A percentile compares a stretch with the other conserved stretches of the same genome.
Evolutionary conservation across 2,797 vertebrate genomes (phyloP).

Genomic region (Buphagus erythrorhynchus): DNA sequence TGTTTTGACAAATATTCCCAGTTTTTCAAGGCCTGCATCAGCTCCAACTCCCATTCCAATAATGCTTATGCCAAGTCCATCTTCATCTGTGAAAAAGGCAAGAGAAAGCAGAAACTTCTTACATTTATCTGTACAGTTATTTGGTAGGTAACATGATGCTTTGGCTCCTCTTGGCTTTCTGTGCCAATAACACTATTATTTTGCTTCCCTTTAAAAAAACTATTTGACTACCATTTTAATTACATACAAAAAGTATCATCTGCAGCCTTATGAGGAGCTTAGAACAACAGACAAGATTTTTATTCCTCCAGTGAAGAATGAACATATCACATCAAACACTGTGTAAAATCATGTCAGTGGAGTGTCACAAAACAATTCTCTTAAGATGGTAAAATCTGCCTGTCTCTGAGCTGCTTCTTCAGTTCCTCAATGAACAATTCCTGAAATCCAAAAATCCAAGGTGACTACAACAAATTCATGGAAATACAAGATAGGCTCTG

Average conservation of each 20-base stretch:
- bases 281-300: neutral
- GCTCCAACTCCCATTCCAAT: conserved; percentile 99
- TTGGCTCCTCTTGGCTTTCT: neutral
- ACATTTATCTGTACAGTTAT: neutral
- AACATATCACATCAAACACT: neutral
- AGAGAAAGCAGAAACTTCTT: neutral
- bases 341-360: neutral
- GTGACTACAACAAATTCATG: neutral
- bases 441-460: neutral
- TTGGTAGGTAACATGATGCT: neutral
- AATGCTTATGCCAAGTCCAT: conserved; percentile 97
- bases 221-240: neutral
- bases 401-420: neutral
- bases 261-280: neutral
- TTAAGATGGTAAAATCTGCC: neutral
- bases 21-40: conserved; percentile 95
- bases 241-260: neutral
- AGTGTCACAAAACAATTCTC: neutral
- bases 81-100: conserved; percentile 85
- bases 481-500: neutral
- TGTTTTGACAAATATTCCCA: conserved; percentile 98
- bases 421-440: neutral
- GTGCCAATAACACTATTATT: neutral
- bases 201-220: neutral
- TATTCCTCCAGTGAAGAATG: neutral